Conservation (phyloP, 1,140 invertebrate species). For the Macrostomum lignano region DNA sequence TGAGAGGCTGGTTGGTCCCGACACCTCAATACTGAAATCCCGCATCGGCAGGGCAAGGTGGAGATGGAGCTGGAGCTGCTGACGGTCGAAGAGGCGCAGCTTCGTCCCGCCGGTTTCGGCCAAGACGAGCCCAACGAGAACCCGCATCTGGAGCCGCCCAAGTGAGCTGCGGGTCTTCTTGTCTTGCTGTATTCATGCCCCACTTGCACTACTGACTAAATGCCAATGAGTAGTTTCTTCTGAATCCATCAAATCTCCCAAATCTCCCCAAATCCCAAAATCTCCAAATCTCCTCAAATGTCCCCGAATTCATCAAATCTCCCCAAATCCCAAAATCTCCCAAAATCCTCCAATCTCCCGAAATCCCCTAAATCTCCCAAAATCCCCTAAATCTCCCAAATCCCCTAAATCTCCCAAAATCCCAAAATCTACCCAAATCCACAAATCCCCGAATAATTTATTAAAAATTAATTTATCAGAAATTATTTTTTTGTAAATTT, state of each 20-base stretch:
- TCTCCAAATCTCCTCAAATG: too few relatives aligned
- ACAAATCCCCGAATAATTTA: slow-evolving; percentile 30
- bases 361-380: too few relatives aligned
- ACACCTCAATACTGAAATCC: too few relatives aligned
- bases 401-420: too few relatives aligned
- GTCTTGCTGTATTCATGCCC: background rate
- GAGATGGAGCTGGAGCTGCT: slow-evolving; percentile 31
- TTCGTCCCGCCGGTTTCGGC: slow-evolving; percentile 24
- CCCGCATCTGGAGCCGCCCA: slow-evolving; percentile 27
- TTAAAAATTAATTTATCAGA: too few relatives aligned
- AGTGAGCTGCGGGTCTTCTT: slow-evolving; percentile 21
- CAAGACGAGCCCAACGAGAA: slow-evolving; percentile 31
- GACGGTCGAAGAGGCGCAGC: slow-evolving; percentile 20
- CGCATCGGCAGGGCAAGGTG: slow-evolving; percentile 27
- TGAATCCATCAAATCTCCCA: background rate
- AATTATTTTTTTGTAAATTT: too few relatives aligned
- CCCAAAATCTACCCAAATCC: slow-evolving; percentile 32
- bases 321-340: too few relatives aligned
- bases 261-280: background rate
- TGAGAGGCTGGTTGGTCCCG: too few relatives aligned
- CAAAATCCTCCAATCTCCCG: slow-evolving; percentile 1
- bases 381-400: slow-evolving; percentile 30
- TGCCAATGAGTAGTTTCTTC: background rate
- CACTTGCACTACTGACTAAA: background rate
- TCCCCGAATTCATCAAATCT: too few relatives aligned